phyloP scores from a whole-genome alignment of 2,113 vertebrate species.

The Mionectes macconnelli region DNA sequence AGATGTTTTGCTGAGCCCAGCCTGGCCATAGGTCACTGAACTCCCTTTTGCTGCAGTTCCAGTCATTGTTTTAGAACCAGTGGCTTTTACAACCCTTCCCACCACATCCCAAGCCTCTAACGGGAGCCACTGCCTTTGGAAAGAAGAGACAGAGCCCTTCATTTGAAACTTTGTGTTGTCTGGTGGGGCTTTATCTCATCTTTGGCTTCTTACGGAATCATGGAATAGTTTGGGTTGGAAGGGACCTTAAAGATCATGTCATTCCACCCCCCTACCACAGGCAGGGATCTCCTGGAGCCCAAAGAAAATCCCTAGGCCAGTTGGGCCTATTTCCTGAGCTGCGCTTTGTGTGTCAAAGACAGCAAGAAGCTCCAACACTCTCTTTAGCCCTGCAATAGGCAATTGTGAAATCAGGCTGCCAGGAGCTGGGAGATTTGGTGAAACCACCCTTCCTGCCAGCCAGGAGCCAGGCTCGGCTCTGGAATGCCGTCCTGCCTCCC shows the following conservation, averaged over 20 bases:
- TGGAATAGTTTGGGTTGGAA: neutral
- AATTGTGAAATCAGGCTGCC: neutral
- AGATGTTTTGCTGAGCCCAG: neutral
- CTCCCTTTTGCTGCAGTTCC: neutral
- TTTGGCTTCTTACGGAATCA: neutral
- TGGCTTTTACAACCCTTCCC: neutral
- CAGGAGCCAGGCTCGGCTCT: neutral
- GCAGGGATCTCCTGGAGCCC: neutral
- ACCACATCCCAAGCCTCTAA: accelerated
- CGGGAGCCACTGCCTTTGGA: accelerated
- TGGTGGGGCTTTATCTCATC: neutral
- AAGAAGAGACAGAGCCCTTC: neutral
- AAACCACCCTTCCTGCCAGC: neutral
- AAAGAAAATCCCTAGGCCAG: neutral
- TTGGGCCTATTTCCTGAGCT: neutral
- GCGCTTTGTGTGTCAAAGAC: neutral
- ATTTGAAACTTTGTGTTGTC: neutral
- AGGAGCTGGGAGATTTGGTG: neutral
- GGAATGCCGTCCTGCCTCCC: neutral
- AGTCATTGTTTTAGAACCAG: neutral
- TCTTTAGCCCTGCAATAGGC: neutral
- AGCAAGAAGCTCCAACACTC: neutral
- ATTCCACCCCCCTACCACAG: neutral
- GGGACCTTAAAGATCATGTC: neutral
- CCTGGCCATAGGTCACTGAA: neutral